A percentile compares a stretch with the other conserved stretches of the same genome.
phyloP scores from a whole-genome alignment of 1,140 invertebrate genomes.

The Magallana gigas region DNA sequence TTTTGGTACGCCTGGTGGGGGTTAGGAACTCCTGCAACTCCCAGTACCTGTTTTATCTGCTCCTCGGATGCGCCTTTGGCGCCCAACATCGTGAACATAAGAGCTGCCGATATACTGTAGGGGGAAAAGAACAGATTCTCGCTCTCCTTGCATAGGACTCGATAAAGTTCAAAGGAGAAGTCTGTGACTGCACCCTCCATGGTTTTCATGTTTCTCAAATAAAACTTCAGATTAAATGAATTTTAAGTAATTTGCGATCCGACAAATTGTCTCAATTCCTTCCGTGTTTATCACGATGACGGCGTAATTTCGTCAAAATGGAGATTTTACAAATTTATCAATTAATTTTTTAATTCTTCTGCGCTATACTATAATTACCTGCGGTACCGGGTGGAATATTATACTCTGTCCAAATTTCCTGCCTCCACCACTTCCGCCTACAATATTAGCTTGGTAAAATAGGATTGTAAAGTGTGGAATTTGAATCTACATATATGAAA shows the following conservation, averaged over 20 bases:
- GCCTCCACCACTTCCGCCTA: neutral
- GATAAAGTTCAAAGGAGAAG: constrained; percentile 23
- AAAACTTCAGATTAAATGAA: neutral
- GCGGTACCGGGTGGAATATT: too few relatives aligned
- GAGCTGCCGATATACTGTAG: constrained; percentile 83
- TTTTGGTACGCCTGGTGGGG: constrained; percentile 47
- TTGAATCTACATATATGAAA: too few relatives aligned
- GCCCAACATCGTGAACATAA: constrained; percentile 85
- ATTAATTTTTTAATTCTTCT: neutral
- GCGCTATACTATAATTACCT: too few relatives aligned
- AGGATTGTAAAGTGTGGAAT: neutral
- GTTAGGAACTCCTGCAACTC: constrained; percentile 6
- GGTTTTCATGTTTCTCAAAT: neutral
- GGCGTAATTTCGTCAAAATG: neutral
- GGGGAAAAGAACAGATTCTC: constrained; percentile 85
- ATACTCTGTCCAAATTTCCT: too few relatives aligned
- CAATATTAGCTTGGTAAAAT: neutral
- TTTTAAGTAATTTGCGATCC: neutral
- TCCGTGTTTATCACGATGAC: neutral
- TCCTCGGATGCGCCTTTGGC: constrained; percentile 84
- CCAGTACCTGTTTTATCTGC: constrained; percentile 80
- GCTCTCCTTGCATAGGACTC: neutral
- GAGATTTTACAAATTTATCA: neutral
- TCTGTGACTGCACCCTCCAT: constrained; percentile 20
- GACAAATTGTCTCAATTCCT: neutral